These are phyloP conservation scores for Catamblyrhynchus diadema DNA, from an alignment of 2,797 vertebrate genomes.

Conservation along the genomic window DNA sequence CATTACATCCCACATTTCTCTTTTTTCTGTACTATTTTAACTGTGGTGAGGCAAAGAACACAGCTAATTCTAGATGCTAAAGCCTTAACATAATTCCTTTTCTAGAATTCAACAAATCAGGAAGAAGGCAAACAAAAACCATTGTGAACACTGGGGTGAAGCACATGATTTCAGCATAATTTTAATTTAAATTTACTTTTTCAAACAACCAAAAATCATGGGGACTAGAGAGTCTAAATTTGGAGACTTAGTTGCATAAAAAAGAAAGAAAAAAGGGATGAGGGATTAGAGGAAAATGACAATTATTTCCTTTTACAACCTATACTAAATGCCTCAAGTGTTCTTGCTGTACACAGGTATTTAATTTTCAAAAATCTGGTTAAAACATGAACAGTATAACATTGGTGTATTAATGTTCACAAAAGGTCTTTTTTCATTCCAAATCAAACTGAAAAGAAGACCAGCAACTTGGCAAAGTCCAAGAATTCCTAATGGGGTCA, in stretches of 20 bases:
- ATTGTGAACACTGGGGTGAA: neutral
- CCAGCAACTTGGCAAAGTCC: neutral
- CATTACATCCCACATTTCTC: neutral
- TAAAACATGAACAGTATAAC: neutral
- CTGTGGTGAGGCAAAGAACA: neutral
- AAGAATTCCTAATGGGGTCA: neutral
- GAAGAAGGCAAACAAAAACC: neutral
- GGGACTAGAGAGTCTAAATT: neutral
- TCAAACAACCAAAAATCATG: neutral
- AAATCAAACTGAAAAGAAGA: neutral
- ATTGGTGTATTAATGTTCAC: neutral
- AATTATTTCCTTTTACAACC: neutral
- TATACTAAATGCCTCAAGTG: neutral
- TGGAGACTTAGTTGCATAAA: neutral
- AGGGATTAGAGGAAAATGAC: neutral
- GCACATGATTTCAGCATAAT: neutral
- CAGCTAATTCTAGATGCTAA: neutral
- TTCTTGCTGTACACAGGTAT: neutral
- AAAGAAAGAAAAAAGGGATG: neutral
- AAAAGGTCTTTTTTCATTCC: neutral
- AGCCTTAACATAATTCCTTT: neutral
- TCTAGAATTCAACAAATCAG: neutral
- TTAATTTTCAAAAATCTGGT: neutral
- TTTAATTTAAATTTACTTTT: neutral
- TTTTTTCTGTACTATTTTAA: neutral